These are phyloP conservation scores for Tyria jacobaeae DNA, from an alignment of 2,888 invertebrate species.

Conservation along the genomic window DNA sequence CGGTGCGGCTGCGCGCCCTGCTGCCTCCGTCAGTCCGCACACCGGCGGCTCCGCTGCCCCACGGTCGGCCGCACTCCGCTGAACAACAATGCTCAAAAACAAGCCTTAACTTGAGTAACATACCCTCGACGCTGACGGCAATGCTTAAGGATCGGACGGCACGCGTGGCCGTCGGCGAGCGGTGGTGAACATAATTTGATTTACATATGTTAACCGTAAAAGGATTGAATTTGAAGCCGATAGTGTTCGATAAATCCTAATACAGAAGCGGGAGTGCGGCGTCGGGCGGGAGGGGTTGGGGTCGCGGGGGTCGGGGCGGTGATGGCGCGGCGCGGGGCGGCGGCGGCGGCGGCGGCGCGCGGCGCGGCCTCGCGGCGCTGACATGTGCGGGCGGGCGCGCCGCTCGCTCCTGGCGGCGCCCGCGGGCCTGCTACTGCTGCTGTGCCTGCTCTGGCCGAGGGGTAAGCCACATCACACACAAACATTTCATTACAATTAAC, in stretches of 20 bases:
- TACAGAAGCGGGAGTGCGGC: constrained; percentile 76
- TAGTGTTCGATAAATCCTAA: constrained; percentile 77
- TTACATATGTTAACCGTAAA: constrained; percentile 78
- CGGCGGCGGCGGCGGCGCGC: constrained; percentile 74
- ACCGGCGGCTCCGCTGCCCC: constrained; percentile 87
- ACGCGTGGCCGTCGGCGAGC: constrained; percentile 80
- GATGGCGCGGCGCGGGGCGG: constrained; percentile 79
- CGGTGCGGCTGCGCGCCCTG: constrained; percentile 70
- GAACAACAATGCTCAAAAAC: constrained; percentile 85
- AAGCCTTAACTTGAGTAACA: constrained; percentile 77
- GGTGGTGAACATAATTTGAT: constrained; percentile 76
- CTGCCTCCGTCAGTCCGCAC: constrained; percentile 83
- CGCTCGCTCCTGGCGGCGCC: constrained; percentile 85
- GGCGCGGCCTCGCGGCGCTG: constrained; percentile 82
- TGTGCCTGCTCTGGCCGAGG: constrained; percentile 83
- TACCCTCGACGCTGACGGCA: constrained; percentile 75
- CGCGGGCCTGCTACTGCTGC: constrained; percentile 85
- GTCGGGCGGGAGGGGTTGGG: constrained; percentile 65
- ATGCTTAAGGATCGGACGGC: constrained; percentile 81
- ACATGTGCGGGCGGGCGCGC: constrained; percentile 85
- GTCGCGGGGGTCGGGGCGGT: constrained; percentile 67
- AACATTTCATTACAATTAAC: neutral
- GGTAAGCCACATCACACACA: constrained; percentile 63
- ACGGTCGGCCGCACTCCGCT: constrained; percentile 86
- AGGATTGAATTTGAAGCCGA: constrained; percentile 74